Base-by-base conservation (phyloP, 2,888 invertebrate species). In the Leistus spinibarbis region DNA sequence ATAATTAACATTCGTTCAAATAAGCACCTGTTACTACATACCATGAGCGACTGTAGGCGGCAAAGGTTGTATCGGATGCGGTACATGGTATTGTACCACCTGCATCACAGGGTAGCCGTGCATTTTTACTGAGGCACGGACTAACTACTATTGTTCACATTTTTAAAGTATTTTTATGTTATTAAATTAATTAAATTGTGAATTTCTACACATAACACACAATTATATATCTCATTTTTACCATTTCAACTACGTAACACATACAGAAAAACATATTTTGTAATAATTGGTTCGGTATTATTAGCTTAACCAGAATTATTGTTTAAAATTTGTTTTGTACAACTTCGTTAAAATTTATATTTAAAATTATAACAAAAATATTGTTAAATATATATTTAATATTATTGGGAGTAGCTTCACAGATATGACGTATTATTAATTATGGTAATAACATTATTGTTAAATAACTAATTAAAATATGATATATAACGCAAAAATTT, bases 51-150 rank as follows among this genome's bases (percentile, higher is more conserved):
- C 77, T 73, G 78, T 73, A 64, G 83, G 84, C 17, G 84, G 83
- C 76, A 84, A 81, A 23, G 84, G 82, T 78, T 82, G 84, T 76
- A 84, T 79, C 10, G 83, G 86, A 79, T 87, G 87, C 79, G 89
- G 89, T 80, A 90, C 88, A 83, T 90, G 89, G 82, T 91, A 91
- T 80, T 91, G 90, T 74, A 91, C 86, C 78, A 91, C 89, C 87
- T 90, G 91, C 90, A 91, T 90, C 77, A 90, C 89, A 71, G 90
- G 90, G 85, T 89, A 90, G 74, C 90, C 90, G 80, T 90, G 90
- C 90, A 90, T 90, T 79, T 81, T 78, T 17, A 69, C 62, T 19
- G 40, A 53, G 62, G 62, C 69, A 69, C 69, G 69, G 62, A 69
- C 62, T 69, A 62, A n/a, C 54, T 1, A 22, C 62, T 62, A 69